Base-by-base conservation (phyloP, 2,888 invertebrate species). In the Ochropleura plecta region DNA sequence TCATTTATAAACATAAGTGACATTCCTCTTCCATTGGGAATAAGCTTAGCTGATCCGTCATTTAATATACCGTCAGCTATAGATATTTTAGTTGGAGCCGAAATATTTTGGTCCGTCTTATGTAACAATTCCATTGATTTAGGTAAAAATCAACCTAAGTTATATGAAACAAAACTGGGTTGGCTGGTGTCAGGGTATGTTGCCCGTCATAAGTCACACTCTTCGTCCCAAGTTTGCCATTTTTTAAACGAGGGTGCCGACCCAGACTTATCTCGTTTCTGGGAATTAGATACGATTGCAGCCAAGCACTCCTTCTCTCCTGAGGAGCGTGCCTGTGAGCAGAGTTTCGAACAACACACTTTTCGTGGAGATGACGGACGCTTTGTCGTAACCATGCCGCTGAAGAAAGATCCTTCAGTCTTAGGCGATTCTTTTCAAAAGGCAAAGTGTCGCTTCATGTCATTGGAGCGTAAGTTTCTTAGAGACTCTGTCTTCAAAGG, bases 101-200 rank as follows among this genome's bases (percentile, higher is more conserved):
- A 65, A 40, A 16, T 40, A 66, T 66, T 66, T 66, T 42, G 66
- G 65, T 65, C 49, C 16, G n/a, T 66, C 18, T 66, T 51, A 51
- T 51, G 42, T 2, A 46, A 53, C 7, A 63, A 70, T 55, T 53
- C 53, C 0, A 70, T 63, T 5, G 70, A 70, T 16, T 49, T 49
- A 49, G 49, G 51, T 55, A 63, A 70, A 44, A 62, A 63, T 55
- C 42, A 44, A 14, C 71, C 64, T 5, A 71, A 71, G 46, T 57
- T 71, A 46, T 57, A 71, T 57, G 71, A 71, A 53, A 71, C 71
- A 3, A 63, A 71, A 30, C 12, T 71, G 30, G 64, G 71, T 30
- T 70, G 70, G 70, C 4, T 70, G 30, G 63, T 70, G 53, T 70
- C 62, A 70, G 60, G 70, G 42, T 70, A 63, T 20, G 51, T 70